Percentiles rank a stretch among this genome's conserved stretches.
These are phyloP conservation scores for Agrotis ipsilon DNA, from an alignment of 2,888 invertebrate genomes.

Conservation along the genomic window DNA sequence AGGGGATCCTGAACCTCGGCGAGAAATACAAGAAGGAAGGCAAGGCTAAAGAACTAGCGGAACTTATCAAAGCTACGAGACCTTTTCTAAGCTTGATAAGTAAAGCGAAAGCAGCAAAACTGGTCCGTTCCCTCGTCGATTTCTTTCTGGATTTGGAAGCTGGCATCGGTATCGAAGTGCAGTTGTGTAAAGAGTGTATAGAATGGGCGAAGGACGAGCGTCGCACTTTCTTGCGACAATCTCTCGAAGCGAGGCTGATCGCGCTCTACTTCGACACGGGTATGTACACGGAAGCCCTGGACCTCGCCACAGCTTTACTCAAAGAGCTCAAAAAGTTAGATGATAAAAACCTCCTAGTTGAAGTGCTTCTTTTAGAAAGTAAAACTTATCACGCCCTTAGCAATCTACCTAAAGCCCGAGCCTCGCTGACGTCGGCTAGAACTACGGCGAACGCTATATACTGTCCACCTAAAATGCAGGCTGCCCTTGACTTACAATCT, in stretches of 20 bases:
- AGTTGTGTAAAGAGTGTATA: slow-evolving; percentile 99
- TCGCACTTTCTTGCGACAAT: slow-evolving; percentile 98
- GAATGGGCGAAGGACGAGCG: slow-evolving; percentile 99
- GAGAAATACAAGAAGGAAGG: slow-evolving; percentile 98
- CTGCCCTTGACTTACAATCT: slow-evolving; percentile 98
- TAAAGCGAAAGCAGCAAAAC: slow-evolving; percentile 99
- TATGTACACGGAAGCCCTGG: slow-evolving; percentile 96
- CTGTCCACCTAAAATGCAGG: slow-evolving; percentile 99
- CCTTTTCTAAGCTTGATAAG: slow-evolving; percentile 98
- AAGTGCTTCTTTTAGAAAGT: slow-evolving; percentile 99
- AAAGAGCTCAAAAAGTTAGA: slow-evolving; percentile 99
- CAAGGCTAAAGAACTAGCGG: slow-evolving; percentile 97
- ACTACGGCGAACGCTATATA: slow-evolving; percentile 99
- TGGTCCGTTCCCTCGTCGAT: slow-evolving; percentile 99
- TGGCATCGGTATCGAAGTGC: slow-evolving; percentile 98
- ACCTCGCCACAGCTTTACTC: slow-evolving; percentile 96
- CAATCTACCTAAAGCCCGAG: slow-evolving; percentile 98
- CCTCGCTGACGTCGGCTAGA: slow-evolving; percentile 98
- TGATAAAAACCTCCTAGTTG: slow-evolving; percentile 99
- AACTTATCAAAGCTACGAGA: slow-evolving; percentile 98
- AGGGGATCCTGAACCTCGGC: slow-evolving; percentile 97
- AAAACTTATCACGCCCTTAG: slow-evolving; percentile 99
- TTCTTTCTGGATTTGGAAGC: slow-evolving; percentile 99
- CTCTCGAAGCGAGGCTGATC: slow-evolving; percentile 98
- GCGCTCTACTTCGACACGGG: slow-evolving; percentile 98